Evolutionary conservation across 2,888 invertebrate species (phyloP).

Genomic region (Folsomia candida): DNA sequence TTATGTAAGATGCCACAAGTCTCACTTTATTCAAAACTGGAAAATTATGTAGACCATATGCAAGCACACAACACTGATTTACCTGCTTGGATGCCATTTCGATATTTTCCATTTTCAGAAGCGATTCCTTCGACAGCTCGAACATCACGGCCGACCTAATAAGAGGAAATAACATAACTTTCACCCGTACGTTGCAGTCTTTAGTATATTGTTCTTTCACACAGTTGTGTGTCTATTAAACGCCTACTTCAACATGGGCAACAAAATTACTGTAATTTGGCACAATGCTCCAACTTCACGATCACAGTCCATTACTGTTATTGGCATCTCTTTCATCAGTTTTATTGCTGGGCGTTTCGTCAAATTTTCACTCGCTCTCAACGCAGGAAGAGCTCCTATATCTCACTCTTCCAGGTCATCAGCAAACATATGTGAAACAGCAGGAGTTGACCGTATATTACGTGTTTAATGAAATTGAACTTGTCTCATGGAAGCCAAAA

Average conservation of each 20-base stretch:
- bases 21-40: no score
- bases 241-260: neutral
- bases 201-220: neutral
- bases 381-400: neutral
- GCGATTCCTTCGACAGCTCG: constrained; percentile 43
- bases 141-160: constrained; percentile 38
- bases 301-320: neutral
- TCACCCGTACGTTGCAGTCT: neutral
- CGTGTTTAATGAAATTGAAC: neutral
- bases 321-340: neutral
- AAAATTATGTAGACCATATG: no score
- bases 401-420: neutral
- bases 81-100: constrained; percentile 41
- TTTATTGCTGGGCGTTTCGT: neutral
- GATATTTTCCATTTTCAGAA: constrained; percentile 40
- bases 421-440: neutral
- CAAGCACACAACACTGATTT: neutral
- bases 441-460: no score
- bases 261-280: neutral
- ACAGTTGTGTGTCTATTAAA: neutral
- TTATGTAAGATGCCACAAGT: no score
- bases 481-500: no score
- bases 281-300: neutral
- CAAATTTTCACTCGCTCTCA: neutral
- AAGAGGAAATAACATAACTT: neutral